Conservation (phyloP, 2,888 invertebrate genomes). For the Drosophila nr. perissopoda region DNA sequence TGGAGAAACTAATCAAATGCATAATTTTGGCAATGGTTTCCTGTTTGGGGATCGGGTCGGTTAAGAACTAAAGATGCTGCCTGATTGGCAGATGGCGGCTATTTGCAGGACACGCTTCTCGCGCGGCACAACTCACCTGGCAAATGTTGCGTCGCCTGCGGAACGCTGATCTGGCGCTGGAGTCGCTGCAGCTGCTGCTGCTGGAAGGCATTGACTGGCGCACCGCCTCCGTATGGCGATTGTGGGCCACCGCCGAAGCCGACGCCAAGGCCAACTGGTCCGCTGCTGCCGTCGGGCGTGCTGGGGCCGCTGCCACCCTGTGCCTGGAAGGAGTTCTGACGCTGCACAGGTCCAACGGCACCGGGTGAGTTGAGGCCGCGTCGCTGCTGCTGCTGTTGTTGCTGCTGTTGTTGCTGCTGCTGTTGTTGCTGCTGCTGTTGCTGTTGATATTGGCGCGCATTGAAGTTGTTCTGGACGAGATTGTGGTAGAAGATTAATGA, state of each 20-base stretch:
- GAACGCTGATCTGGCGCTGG: constrained; percentile 84
- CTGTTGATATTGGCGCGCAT: constrained; percentile 82
- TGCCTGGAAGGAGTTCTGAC: constrained; percentile 84
- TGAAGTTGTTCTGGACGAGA: constrained; percentile 70
- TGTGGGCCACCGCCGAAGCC: constrained; percentile 77
- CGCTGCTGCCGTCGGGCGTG: constrained; percentile 62
- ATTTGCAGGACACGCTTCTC: not conserved
- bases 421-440: constrained; percentile 78
- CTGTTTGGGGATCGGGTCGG: not conserved
- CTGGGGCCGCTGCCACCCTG: constrained; percentile 54
- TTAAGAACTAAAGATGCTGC: constrained; percentile 2
- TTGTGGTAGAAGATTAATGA: constrained; percentile 46
- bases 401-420: constrained; percentile 58
- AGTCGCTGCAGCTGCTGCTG: constrained; percentile 84
- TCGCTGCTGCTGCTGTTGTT: constrained; percentile 81
- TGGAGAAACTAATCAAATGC: not conserved
- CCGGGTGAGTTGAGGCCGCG: constrained; percentile 84
- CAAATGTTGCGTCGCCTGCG: constrained; percentile 85
- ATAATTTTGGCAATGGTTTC: not conserved
- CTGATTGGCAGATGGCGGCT: not conserved
- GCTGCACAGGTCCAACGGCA: constrained; percentile 76
- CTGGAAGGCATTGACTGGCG: constrained; percentile 78
- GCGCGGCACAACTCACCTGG: constrained; percentile 81
- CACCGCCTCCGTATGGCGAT: constrained; percentile 74
- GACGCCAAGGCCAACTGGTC: constrained; percentile 34